Percentiles rank a stretch among this genome's conserved stretches.
Evolutionary conservation across 2,797 vertebrate genomes (phyloP).

Genomic region (Crypturellus tataupa): DNA sequence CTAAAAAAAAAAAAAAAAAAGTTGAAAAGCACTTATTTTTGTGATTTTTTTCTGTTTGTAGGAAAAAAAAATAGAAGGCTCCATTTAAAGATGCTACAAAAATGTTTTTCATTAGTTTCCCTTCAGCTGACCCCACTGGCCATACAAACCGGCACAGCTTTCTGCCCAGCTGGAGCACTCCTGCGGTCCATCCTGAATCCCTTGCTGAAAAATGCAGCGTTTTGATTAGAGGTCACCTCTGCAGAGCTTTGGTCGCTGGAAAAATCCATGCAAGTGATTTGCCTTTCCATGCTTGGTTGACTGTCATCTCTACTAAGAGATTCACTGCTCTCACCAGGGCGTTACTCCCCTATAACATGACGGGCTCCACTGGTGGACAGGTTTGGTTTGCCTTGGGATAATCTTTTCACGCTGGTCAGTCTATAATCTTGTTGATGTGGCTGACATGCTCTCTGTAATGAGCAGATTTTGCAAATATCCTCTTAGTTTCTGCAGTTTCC

Average conservation of each 20-base stretch:
- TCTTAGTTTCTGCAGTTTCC: constrained; percentile 10
- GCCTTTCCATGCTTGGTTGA: neutral
- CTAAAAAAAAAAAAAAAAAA: neutral
- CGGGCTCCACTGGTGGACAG: accelerated
- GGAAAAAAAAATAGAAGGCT: neutral
- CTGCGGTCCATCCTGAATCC: accelerated
- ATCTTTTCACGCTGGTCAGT: neutral
- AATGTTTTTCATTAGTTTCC: neutral
- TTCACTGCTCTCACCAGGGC: accelerated
- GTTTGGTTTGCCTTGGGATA: neutral
- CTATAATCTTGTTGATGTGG: neutral
- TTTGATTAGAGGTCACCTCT: neutral
- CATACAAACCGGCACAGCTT: neutral
- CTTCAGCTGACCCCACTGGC: neutral
- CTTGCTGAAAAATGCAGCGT: neutral
- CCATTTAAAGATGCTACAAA: neutral
- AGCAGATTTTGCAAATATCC: neutral
- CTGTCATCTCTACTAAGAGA: neutral
- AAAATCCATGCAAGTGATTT: neutral
- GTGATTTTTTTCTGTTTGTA: neutral
- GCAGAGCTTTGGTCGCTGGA: neutral
- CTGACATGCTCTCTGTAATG: neutral
- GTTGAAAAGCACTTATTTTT: neutral
- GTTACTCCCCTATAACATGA: accelerated
- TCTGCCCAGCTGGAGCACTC: neutral